Evolutionary conservation across 2,113 vertebrate genomes (phyloP), one percentile per base, ranked within the genome.

Genomic region (Thamnophis sirtalis): DNA sequence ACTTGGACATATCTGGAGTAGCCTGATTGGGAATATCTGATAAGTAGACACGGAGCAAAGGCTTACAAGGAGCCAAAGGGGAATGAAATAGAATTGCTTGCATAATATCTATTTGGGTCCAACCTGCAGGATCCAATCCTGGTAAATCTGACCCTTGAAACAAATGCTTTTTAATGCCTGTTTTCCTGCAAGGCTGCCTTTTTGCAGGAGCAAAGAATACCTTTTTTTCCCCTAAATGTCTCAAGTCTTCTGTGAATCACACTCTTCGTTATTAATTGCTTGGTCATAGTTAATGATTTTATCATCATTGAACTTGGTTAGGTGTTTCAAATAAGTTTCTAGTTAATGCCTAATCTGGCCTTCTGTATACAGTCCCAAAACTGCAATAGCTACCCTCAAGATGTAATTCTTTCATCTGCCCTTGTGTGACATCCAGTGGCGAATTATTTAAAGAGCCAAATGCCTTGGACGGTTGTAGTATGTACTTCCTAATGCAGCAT

Each of bases 341-440:
- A 85, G 94, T 91, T 93, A 94, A 92, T 89, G 68, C 50, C 58
- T 38, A 94, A 93, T 28, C 84, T 9, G 0, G 22, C 13, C 89
- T n/a, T 89, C 60, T 53, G 4, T 22, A 85, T 55, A n/a, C 43
- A 49, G 80, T 49, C 4, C 38, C 53, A 90, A 87, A 58, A 73
- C 80, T 5, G 73, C 63, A 85, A 84, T 0, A 0, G 91, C 38
- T 63, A 63, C 53, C 53, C n/a, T 90, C 92, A 58, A 9, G 0
- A 1, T 50, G 9, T 68, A 68, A 93, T 15, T 24, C 91, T 91
- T 96, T 96, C 50, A 91, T 88, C 93, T 97, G 96, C 93, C 38
- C 95, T 95, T 95, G 96, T 97, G 93, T 96, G 96, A 97, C 96
- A 96, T 95, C 96, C 96, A 97, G 96, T 95, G 96, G 21, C 0